Evolutionary conservation across 2,888 invertebrate genomes (phyloP), one percentile per base, ranked within the genome.

Genomic region (Agrochola macilenta): DNA sequence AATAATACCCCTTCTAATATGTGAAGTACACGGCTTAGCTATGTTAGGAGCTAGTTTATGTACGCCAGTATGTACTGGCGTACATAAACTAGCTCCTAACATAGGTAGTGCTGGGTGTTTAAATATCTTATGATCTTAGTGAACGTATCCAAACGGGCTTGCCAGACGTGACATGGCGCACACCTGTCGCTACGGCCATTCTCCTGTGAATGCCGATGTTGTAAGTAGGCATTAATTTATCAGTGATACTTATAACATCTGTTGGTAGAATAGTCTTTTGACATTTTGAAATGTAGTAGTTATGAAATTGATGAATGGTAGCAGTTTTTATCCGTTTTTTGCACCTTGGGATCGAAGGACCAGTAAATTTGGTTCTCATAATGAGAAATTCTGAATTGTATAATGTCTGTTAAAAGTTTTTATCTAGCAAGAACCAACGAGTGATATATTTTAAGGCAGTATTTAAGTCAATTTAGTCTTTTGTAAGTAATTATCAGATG

Each of bases 41-140:
- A n/a, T n/a, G n/a, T n/a, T n/a, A n/a, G n/a, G n/a, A n/a, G n/a
- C n/a, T n/a, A n/a, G n/a, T n/a, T n/a, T n/a, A n/a, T n/a, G n/a
- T n/a, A n/a, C n/a, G n/a, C n/a, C n/a, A n/a, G n/a, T n/a, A 75
- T 35, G 57, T 17, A 66, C 26, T 60, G n/a, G 14, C 69, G 54
- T 5, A 69, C 52, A 64, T 54, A 57, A 65, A 70, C 69, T 66
- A 49, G 77, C 77, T 74, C 61, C 69, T 64, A 76, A 65, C 82
- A 61, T 68, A 69, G 20, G 43, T 80, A 74, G 68, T 74, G 82
- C 61, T 71, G 85, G 85, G 85, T 85, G 85, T 81, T 85, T 71
- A 77, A 85, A 83, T 83, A 85, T 83, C 85, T 84, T 80, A 84
- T 82, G 84, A 80, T 82, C 84, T 77, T 69, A 77, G 85, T 77